Conservation (phyloP, 2,797 vertebrate species). For the Epinephelus coioides region DNA sequence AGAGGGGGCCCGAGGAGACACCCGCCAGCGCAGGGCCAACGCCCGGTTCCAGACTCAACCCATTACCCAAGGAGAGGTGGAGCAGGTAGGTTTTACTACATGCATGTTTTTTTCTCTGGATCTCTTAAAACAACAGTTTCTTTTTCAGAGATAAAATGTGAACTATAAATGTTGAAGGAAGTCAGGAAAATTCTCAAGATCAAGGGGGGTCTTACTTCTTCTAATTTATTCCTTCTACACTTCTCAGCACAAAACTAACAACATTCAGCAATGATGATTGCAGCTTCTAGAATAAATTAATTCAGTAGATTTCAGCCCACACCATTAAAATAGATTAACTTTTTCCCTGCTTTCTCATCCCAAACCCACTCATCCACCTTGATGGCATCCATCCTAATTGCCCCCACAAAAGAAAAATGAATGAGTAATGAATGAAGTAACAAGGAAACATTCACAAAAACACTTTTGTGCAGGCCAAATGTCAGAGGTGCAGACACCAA, state of each 20-base stretch:
- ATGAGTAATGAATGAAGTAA: not conserved
- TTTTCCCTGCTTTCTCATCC: not conserved
- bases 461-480: not conserved
- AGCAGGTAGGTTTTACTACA: slow-evolving; percentile 85
- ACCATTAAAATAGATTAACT: not conserved
- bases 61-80: slow-evolving; percentile 95
- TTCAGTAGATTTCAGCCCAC: not conserved
- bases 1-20: slow-evolving; percentile 81
- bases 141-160: not conserved
- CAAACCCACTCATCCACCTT: too few relatives aligned
- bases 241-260: not conserved
- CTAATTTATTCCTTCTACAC: not conserved
- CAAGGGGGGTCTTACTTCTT: not conserved
- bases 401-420: not conserved
- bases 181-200: not conserved
- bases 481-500: not conserved
- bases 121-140: not conserved
- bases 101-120: accelerated
- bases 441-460: not conserved
- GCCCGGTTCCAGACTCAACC: slow-evolving; percentile 97
- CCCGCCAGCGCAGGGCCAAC: slow-evolving; percentile 90
- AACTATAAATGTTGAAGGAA: not conserved
- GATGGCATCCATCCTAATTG: not conserved
- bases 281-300: not conserved
- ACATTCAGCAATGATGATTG: not conserved